A percentile compares a stretch with the other conserved stretches of the same genome.
Evolutionary conservation across 2,797 vertebrate species (phyloP).

Genomic region (Argentina silus): DNA sequence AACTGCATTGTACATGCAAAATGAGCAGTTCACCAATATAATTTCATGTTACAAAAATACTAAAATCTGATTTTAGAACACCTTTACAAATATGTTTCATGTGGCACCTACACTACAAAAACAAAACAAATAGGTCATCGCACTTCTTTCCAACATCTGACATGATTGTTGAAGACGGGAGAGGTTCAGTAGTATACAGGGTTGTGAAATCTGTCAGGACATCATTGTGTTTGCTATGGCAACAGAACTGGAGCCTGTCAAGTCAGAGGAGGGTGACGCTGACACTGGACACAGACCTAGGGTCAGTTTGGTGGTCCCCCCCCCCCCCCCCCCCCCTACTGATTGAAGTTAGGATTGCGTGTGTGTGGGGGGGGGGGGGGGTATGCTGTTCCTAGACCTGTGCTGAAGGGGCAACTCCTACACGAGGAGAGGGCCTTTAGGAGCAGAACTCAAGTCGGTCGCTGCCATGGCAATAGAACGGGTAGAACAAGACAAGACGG

Average conservation of each 20-base stretch:
- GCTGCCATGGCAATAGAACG: neutral
- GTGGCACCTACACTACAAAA: slow-evolving; percentile 57
- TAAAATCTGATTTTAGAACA: slow-evolving; percentile 56
- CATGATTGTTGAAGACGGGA: slow-evolving; percentile 36
- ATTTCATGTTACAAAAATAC: slow-evolving; percentile 70
- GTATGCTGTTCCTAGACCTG: neutral
- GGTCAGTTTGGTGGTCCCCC: neutral
- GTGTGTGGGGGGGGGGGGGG: too few species aligned
- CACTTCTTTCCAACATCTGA: slow-evolving; percentile 55
- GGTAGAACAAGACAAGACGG: neutral
- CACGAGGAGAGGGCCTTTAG: neutral
- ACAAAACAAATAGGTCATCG: slow-evolving; percentile 38
- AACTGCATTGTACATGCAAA: slow-evolving; percentile 67
- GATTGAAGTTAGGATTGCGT: neutral
- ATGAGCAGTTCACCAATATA: slow-evolving; percentile 43
- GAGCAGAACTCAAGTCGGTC: neutral
- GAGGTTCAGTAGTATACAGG: slow-evolving; percentile 54
- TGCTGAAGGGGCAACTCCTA: neutral
- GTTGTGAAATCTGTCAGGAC: slow-evolving; percentile 36
- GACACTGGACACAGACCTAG: too few species aligned
- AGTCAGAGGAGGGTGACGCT: too few species aligned
- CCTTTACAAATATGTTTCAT: slow-evolving; percentile 64
- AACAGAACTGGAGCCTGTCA: slow-evolving; percentile 24
- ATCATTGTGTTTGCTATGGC: slow-evolving; percentile 23
- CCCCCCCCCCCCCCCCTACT: neutral